Evolutionary conservation across 2,888 invertebrate species (phyloP), one percentile per base, ranked within the genome.

Genomic region (Sclerodermus sp.): DNA sequence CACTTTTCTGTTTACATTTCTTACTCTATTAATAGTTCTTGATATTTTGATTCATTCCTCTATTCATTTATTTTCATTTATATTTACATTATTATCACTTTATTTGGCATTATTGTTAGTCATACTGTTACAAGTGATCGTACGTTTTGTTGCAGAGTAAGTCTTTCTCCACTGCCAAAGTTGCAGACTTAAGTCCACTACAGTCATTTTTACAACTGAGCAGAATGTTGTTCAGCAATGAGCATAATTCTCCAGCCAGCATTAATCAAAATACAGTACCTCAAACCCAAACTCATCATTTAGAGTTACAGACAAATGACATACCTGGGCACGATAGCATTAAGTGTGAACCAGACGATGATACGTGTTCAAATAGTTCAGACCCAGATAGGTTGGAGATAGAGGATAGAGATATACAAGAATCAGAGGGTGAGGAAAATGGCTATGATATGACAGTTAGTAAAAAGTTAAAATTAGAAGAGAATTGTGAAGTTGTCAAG

Each of bases 321-420:
- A 51, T 58, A 53, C 60, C 58, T 13, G 68, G 67, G 38, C 62
- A 64, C 34, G 69, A 66, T 49, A 68, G 62, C 54, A 58, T 73
- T 40, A 75, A 82, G 45, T 80, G 81, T 29, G 81, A 81, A 47
- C 84, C 83, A 58, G 84, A 84, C 39, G 84, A 83, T 69, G 85
- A 85, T 67, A 83, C 84, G 58, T 87, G 84, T 73, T 87, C 87
- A 73, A 86, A 85, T 71, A 86, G 86, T 60, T 88, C 89, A 0
- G 90, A 90, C 79, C 88, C 88, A 1, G 88, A 87, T 63, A 80
- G 89, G 65, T 78, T 89, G 64, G 88, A 89, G 68, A 88, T 89
- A 77, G 88, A 88, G 56, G 76, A 77, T 56, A 66, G 73, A 8
- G 73, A 72, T 16, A 71, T 70, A 9, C 71, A 73, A 29, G 77